Conservation (phyloP, 2,888 invertebrate genomes). For the Drosophila algonquin region DNA sequence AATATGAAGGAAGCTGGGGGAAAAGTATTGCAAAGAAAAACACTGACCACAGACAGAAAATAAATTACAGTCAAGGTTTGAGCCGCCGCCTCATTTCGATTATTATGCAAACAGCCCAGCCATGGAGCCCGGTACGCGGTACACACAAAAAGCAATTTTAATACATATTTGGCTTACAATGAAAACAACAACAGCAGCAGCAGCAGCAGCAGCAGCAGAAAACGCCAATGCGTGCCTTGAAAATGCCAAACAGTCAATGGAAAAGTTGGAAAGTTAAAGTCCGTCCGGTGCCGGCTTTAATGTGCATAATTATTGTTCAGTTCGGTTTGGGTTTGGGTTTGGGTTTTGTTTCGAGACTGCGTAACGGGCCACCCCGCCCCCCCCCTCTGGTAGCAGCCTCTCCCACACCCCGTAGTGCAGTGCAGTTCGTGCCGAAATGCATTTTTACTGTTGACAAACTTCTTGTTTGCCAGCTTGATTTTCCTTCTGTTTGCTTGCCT, state of each 20-base stretch:
- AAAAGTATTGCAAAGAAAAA: constrained; percentile 34
- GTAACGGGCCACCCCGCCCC: constrained; percentile 43
- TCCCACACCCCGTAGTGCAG: too few relatives aligned
- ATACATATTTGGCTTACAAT: constrained; percentile 54
- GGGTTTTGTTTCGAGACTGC: constrained; percentile 45
- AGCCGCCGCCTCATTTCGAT: constrained; percentile 37
- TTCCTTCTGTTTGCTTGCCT: constrained; percentile 36
- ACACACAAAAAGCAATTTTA: constrained; percentile 34
- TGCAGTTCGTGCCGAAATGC: constrained; percentile 65
- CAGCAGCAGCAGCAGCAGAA: constrained; percentile 14
- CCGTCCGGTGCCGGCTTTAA: constrained; percentile 33
- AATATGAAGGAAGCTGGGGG: constrained; percentile 4
- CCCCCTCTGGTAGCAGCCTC: background rate
- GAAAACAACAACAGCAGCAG: constrained; percentile 25
- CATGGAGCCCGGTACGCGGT: constrained; percentile 15
- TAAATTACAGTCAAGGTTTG: constrained; percentile 19
- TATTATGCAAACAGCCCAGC: constrained; percentile 61
- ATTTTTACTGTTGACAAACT: constrained; percentile 52
- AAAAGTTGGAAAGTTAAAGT: constrained; percentile 60
- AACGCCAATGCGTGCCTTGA: constrained; percentile 66
- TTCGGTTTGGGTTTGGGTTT: constrained; percentile 7
- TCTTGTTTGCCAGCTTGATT: constrained; percentile 47
- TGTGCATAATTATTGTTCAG: constrained; percentile 67
- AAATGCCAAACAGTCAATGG: constrained; percentile 56
- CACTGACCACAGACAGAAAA: constrained; percentile 52